Evolutionary conservation across 2,113 vertebrate species (phyloP).

Genomic region (Eidolon helvum): DNA sequence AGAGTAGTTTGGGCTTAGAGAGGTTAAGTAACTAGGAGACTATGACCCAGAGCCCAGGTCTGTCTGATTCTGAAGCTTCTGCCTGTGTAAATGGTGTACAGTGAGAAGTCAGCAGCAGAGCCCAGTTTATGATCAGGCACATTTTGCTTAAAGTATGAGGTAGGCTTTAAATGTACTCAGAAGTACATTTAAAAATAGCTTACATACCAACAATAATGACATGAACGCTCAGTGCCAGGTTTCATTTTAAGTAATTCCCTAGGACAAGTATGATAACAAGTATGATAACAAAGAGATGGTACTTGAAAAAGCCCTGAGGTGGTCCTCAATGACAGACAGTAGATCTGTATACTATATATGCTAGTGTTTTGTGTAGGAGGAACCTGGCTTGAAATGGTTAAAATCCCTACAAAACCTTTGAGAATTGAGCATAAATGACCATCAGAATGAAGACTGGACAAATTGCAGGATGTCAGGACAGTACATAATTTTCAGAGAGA

Average conservation of each 20-base stretch:
- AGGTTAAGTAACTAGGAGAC: not conserved
- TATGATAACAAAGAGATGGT: not conserved
- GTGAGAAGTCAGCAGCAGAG: not conserved
- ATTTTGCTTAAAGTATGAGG: not conserved
- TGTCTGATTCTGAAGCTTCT: not conserved
- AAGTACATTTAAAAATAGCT: not conserved
- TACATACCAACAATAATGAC: not conserved
- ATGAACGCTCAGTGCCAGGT: not conserved
- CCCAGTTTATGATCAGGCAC: accelerated
- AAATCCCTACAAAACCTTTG: not conserved
- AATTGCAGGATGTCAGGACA: not conserved
- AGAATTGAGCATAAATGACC: not conserved
- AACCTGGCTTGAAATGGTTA: not conserved
- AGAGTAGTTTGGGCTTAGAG: not conserved
- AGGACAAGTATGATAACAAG: not conserved
- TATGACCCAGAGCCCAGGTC: not conserved
- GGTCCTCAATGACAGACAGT: not conserved
- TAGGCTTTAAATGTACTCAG: not conserved
- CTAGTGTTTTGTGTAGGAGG: not conserved
- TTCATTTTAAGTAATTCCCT: not conserved
- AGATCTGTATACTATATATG: accelerated
- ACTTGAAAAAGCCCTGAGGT: not conserved
- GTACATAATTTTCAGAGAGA: not conserved
- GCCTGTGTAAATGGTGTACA: not conserved
- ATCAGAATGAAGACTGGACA: not conserved